Percentiles rank a stretch among this genome's conserved stretches.
Evolutionary conservation across 2,888 invertebrate species (phyloP).

Genomic region (Coelogynopora nodosa): DNA sequence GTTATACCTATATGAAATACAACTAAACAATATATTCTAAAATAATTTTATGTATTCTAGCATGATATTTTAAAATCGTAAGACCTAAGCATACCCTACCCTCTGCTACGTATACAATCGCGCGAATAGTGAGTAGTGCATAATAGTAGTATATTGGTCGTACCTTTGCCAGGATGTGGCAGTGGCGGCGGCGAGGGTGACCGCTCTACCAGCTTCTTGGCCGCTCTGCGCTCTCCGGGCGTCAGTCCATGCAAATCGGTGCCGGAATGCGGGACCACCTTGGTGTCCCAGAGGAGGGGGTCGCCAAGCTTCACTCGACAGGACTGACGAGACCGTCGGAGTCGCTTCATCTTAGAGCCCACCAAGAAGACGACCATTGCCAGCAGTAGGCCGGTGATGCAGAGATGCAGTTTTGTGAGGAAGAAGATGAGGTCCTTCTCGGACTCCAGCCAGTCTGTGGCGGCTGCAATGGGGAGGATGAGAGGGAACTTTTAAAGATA

Average conservation of each 20-base stretch:
- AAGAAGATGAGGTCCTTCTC: neutral
- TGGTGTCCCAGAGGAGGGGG: neutral
- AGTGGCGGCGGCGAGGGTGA: neutral
- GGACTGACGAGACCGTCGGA: neutral
- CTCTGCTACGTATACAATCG: too few species aligned
- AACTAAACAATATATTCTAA: too few species aligned
- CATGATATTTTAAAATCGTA: too few species aligned
- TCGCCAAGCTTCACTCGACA: neutral
- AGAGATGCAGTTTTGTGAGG: neutral
- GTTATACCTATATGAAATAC: too few species aligned
- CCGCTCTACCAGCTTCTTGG: neutral
- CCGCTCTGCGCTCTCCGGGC: neutral
- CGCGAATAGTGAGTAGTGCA: too few species aligned
- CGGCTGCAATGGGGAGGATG: neutral
- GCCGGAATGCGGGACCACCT: neutral
- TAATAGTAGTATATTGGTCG: too few species aligned
- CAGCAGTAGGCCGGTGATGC: neutral
- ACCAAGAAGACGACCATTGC: slow-evolving; percentile 5
- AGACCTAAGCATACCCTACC: too few species aligned
- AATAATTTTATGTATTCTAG: too few species aligned
- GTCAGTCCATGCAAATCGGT: neutral
- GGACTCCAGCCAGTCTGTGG: neutral
- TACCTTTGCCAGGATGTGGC: neutral
- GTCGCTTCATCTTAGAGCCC: slow-evolving; percentile 6
- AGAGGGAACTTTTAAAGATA: too few species aligned